A percentile compares a stretch with the other conserved stretches of the same genome.
phyloP scores from a whole-genome alignment of 2,797 vertebrate genomes.

The Chiloscyllium punctatum region DNA sequence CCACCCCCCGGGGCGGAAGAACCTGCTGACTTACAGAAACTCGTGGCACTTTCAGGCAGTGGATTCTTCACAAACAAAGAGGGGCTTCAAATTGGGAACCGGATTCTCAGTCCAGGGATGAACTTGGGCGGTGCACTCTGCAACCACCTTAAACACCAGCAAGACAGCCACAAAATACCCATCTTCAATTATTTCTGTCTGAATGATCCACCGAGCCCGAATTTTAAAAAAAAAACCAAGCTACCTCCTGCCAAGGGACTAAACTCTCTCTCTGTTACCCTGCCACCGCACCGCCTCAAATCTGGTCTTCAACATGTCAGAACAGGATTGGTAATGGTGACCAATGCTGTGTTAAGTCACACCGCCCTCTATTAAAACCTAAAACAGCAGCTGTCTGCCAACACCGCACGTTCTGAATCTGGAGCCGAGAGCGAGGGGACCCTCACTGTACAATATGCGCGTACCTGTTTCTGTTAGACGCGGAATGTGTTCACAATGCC shows the following conservation, averaged over 20 bases:
- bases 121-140: background rate
- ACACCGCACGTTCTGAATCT: background rate
- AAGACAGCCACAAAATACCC: background rate
- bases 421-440: background rate
- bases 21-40: too few relatives aligned
- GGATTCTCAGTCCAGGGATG: background rate
- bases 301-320: background rate
- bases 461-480: background rate
- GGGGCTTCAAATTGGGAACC: too few relatives aligned
- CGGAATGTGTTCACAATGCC: background rate
- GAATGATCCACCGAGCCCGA: too few relatives aligned
- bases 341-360: background rate
- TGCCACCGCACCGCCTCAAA: background rate
- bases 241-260: background rate
- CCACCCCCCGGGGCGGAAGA: too few relatives aligned
- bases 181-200: too few relatives aligned
- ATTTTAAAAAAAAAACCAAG: too few relatives aligned
- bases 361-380: background rate
- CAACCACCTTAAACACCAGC: background rate
- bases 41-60: too few relatives aligned
- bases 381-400: background rate
- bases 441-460: background rate
- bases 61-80: too few relatives aligned
- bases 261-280: background rate
- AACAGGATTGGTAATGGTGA: background rate